Conservation (phyloP, 2,888 invertebrate species). For the Neoitamus cyanurus region DNA sequence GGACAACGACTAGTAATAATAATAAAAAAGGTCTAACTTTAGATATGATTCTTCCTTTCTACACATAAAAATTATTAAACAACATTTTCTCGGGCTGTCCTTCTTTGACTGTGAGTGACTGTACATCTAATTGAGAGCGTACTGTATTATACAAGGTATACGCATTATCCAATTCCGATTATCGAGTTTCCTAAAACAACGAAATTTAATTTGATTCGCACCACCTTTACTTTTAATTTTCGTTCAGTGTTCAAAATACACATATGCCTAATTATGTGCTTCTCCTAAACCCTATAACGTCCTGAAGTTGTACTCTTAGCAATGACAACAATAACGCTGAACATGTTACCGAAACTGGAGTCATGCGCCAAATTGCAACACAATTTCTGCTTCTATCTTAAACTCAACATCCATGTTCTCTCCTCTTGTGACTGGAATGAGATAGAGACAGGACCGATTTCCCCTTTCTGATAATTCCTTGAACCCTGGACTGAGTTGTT, state of each 20-base stretch:
- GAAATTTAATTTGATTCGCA: background rate
- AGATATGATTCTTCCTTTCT: too few species aligned
- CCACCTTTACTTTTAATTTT: background rate
- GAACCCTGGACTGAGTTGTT: conserved; percentile 41
- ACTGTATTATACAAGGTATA: too few species aligned
- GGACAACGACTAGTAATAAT: too few species aligned
- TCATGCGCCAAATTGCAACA: conserved; percentile 38
- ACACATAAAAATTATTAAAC: too few species aligned
- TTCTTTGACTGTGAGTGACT: too few species aligned
- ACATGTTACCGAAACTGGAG: conserved; percentile 17
- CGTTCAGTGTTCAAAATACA: background rate
- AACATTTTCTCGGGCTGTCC: too few species aligned
- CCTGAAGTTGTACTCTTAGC: conserved; percentile 1
- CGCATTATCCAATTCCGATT: background rate
- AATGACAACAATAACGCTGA: conserved; percentile 5
- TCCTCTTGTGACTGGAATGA: background rate
- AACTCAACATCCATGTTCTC: conserved; percentile 17
- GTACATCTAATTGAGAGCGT: too few species aligned
- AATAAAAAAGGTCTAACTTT: too few species aligned
- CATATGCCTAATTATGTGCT: background rate
- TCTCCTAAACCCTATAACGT: background rate
- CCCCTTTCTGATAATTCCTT: conserved; percentile 28
- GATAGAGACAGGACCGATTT: conserved; percentile 21
- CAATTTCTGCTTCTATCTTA: conserved; percentile 3
- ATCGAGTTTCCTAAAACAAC: background rate